Percentiles rank a stretch among this genome's conserved stretches.
These are phyloP conservation scores for Petrocephalus schoutedeni DNA, from an alignment of 2,797 vertebrate genomes.

Conservation along the genomic window DNA sequence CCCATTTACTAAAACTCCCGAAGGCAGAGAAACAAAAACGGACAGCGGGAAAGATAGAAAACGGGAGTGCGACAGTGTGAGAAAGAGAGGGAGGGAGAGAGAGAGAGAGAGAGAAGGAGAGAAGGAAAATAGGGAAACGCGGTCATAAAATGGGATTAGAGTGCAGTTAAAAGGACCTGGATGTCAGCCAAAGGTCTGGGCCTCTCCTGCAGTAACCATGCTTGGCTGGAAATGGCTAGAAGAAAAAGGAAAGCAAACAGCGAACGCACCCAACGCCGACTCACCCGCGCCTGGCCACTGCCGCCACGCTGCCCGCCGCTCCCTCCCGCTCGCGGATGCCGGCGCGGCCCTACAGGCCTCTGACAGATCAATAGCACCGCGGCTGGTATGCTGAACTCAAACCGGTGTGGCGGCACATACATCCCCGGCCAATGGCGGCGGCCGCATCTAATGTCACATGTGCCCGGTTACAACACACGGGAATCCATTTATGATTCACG, in stretches of 20 bases:
- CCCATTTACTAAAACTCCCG: conserved; percentile 13
- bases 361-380: background rate
- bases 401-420: background rate
- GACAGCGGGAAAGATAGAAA: background rate
- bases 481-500: background rate
- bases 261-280: background rate
- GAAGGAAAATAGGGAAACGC: conserved; percentile 30
- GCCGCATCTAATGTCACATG: background rate
- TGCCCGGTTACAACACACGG: background rate
- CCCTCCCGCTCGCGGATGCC: background rate
- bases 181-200: conserved; percentile 36
- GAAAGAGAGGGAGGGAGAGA: background rate
- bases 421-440: background rate
- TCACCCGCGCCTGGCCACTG: background rate
- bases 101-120: background rate
- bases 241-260: conserved; percentile 3
- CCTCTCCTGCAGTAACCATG: conserved; percentile 21
- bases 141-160: conserved; percentile 43
- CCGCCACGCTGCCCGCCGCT: background rate
- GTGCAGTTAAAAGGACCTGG: conserved; percentile 30
- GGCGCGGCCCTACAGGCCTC: conserved; percentile 15
- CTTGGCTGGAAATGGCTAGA: conserved; percentile 11
- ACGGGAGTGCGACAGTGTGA: background rate
- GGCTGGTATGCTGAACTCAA: background rate
- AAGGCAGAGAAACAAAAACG: background rate